Base-by-base conservation (phyloP, 37 sponge, comb jelly and placozoan genomes). In the Aplysina aerophoba region DNA sequence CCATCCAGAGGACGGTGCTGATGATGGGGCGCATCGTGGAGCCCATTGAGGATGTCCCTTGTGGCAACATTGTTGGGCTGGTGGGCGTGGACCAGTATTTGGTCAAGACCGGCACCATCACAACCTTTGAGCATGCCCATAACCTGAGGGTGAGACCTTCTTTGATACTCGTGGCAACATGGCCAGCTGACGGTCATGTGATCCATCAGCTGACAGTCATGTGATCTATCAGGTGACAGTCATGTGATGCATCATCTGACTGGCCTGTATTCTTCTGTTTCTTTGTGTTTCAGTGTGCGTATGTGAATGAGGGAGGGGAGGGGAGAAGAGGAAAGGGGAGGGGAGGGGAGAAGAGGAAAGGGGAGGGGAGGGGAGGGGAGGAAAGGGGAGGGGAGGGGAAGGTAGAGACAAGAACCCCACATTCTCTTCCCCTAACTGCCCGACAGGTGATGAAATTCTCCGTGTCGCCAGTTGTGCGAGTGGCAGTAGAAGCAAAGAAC, bases 61-160 rank as follows among this genome's bases (percentile, higher is more conserved):
- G 97, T 90, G 99, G 99, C 55, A 99, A 99, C 89, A 94, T 95
- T 14, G 99, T 95, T 28, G 99, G 99, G 0, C 86, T 99, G 53
- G 99, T 99, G 73, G 99, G 99, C 34, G 97, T 99, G 30, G 99
- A 99, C 88, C 99, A 99, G 91, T 99, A 87, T 87, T 87, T 99
- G 5, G 94, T 99, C 81, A 99, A 99, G 93, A 99, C 99, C 6
- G 99, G 97, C 2, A 99, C 99, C 56, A 95, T 99, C 83, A 90
- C 94, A 38, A 98, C 96, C 16, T 95, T 83, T 79, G 98, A 99
- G 36, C 88, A 97, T 22, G 99, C 99, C 20, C 99, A 99, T 81
- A 99, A 99, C 71, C 78, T 99, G 68, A 95, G 84, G 89, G 96
- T 95, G 36, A 60, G 89, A 8, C 6, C 50, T 44, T 44, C 50